phyloP scores from a whole-genome alignment of 2,888 invertebrate genomes.

The Heliconius sara region DNA sequence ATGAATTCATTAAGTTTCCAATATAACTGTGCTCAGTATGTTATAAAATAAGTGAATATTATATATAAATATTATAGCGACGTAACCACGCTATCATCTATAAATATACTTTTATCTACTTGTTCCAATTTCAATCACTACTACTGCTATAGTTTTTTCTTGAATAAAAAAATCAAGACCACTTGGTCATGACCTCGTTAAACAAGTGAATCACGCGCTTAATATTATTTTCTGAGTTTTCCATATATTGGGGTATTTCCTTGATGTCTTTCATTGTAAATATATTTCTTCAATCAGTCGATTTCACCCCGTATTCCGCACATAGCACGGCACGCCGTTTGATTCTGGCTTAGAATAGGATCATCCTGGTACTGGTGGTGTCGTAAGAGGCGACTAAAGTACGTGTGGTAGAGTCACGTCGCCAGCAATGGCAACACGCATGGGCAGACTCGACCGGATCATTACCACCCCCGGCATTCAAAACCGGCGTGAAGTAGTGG shows the following conservation, averaged over 20 bases:
- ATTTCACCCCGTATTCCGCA: background rate
- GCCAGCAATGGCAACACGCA: no score
- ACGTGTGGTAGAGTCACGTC: no score
- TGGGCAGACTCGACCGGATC: no score
- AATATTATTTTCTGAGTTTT: background rate
- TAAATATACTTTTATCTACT: conserved; percentile 2
- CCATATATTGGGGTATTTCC: background rate
- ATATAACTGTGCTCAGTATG: background rate
- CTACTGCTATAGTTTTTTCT: background rate
- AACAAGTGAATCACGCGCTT: background rate
- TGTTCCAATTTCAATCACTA: background rate
- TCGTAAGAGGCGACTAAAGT: no score
- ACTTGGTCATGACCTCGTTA: background rate
- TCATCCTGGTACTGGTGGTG: no score
- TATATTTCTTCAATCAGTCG: background rate
- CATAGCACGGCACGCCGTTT: no score
- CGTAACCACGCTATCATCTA: background rate
- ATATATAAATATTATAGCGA: background rate
- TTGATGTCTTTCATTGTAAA: background rate
- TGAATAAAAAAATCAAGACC: conserved; percentile 2
- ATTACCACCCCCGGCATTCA: no score
- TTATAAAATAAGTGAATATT: background rate
- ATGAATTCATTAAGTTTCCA: background rate
- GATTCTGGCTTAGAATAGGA: no score
- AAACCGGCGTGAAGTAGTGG: no score